Evolutionary conservation across 1,140 invertebrate species (phyloP).

Genomic region (Yoshiicerus persimilis): DNA sequence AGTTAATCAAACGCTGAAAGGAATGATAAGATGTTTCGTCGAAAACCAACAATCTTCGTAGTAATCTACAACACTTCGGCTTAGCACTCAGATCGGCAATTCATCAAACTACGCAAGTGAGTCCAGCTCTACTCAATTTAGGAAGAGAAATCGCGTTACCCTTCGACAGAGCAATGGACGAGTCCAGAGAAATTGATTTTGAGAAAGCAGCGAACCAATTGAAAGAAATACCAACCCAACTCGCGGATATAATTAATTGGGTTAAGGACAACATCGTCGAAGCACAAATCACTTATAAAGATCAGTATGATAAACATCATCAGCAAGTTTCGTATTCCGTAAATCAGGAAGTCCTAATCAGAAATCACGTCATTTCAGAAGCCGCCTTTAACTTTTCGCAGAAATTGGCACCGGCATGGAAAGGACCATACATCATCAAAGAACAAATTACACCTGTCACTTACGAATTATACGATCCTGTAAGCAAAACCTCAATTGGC

Average conservation of each 20-base stretch:
- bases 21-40: conserved; percentile 52
- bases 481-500: too few relatives aligned
- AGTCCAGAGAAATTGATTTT: not conserved
- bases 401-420: not conserved
- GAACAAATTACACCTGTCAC: too few relatives aligned
- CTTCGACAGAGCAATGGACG: not conserved
- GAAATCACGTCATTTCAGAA: not conserved
- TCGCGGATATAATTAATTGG: not conserved
- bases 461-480: too few relatives aligned
- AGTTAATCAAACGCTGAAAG: conserved; percentile 55
- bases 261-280: not conserved
- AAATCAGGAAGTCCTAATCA: not conserved
- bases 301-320: not conserved
- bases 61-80: conserved; percentile 53
- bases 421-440: too few relatives aligned
- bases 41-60: conserved; percentile 52
- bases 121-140: conserved; percentile 54
- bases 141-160: conserved; percentile 51
- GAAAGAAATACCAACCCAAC: not conserved
- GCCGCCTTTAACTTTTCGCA: not conserved
- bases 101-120: conserved; percentile 51
- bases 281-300: not conserved
- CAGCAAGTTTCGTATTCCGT: not conserved
- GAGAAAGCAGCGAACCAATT: not conserved
- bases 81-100: conserved; percentile 56